Evolutionary conservation across 2,888 invertebrate genomes (phyloP).

Genomic region (Lasioglossum oenotherae): DNA sequence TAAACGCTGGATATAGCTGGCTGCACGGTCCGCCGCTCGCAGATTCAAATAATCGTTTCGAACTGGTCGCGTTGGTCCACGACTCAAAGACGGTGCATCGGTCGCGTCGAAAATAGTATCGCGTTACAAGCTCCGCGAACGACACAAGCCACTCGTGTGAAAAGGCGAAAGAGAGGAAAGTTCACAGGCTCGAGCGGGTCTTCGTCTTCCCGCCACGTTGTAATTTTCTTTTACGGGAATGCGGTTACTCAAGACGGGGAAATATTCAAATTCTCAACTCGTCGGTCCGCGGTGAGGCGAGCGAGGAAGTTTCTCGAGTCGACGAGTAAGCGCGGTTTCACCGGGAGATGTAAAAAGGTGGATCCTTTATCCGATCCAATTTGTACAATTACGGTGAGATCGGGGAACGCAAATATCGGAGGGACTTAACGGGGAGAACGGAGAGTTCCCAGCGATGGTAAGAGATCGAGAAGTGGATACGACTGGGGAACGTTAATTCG

Average conservation of each 20-base stretch:
- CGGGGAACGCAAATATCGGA: slow-evolving; percentile 57
- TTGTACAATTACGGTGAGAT: slow-evolving; percentile 58
- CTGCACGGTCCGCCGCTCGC: too few species aligned
- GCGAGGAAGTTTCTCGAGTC: slow-evolving; percentile 15
- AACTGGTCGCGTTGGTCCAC: neutral
- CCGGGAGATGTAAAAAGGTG: slow-evolving; percentile 10
- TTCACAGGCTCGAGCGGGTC: neutral
- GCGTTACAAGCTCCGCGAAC: neutral
- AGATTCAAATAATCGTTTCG: neutral
- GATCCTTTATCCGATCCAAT: slow-evolving; percentile 65
- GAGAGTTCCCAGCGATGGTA: slow-evolving; percentile 36
- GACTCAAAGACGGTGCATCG: neutral
- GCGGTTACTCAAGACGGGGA: slow-evolving; percentile 10
- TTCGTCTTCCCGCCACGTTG: neutral
- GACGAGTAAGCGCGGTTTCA: neutral
- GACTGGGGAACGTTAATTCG: slow-evolving; percentile 57
- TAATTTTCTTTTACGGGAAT: slow-evolving; percentile 5
- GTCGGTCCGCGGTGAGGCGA: neutral
- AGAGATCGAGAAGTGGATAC: slow-evolving; percentile 53
- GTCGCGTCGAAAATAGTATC: neutral
- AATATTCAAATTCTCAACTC: slow-evolving; percentile 20
- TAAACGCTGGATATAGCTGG: neutral
- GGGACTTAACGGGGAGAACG: slow-evolving; percentile 30
- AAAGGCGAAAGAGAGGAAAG: neutral
- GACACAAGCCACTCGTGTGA: neutral